Conservation (phyloP, 2,888 invertebrate species). For the Diogma glabrata region DNA sequence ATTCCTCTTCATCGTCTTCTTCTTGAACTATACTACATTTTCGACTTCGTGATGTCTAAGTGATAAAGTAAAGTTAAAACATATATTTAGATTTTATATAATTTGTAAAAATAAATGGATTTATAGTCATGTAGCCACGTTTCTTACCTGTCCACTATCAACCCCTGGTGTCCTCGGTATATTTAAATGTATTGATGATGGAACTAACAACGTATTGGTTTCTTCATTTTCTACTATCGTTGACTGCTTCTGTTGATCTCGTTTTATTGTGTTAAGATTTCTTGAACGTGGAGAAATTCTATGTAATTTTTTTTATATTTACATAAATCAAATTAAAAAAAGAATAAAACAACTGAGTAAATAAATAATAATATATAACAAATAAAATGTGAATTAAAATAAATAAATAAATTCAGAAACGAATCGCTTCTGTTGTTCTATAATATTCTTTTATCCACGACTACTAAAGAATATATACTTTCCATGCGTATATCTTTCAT, state of each 20-base stretch:
- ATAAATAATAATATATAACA: not conserved
- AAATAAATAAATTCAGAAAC: no score
- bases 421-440: no score
- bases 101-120: not conserved
- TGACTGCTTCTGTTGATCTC: no score
- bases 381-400: no score
- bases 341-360: no score
- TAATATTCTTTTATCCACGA: no score
- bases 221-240: no score
- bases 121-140: no score
- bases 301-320: constrained; percentile 1
- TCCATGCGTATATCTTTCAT: no score
- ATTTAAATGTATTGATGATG: constrained; percentile 29
- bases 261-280: constrained; percentile 7
- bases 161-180: constrained; percentile 59
- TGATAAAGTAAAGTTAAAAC: constrained; percentile 12
- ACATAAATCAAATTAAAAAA: constrained; percentile 4
- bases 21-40: constrained; percentile 89
- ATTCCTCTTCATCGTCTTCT: constrained; percentile 76
- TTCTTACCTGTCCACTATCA: constrained; percentile 19
- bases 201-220: constrained; percentile 8
- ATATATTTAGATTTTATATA: not conserved
- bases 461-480: no score
- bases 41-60: constrained; percentile 49
- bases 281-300: constrained; percentile 16